Evolutionary conservation across 92 coral and sea anemone species (phyloP).

Genomic region (Anthopleura xanthogrammica): DNA sequence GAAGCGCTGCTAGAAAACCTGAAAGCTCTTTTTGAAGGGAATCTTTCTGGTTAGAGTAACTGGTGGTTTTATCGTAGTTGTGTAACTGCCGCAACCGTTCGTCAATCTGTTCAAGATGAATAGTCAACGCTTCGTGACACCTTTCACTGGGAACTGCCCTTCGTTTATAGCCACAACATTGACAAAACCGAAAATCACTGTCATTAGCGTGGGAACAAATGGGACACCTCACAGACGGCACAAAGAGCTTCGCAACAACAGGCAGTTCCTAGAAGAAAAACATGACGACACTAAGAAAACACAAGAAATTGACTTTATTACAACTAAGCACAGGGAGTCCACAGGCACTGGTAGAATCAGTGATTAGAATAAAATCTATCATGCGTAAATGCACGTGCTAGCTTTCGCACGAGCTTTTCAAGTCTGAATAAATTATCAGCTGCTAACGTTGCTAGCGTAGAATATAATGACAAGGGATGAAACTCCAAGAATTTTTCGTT

Average conservation of each 20-base stretch:
- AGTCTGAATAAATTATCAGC: too few relatives aligned
- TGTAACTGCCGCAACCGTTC: constrained; percentile 18
- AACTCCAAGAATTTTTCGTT: too few relatives aligned
- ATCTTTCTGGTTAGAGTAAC: constrained; percentile 21
- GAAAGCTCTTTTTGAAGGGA: constrained; percentile 26
- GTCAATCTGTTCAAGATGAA: constrained; percentile 18
- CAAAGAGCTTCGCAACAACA: constrained; percentile 28
- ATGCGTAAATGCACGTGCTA: too few relatives aligned
- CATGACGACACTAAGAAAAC: not conserved
- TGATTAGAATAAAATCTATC: too few relatives aligned
- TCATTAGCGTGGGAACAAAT: constrained; percentile 36
- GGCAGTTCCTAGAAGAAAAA: constrained; percentile 27
- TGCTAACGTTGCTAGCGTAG: too few relatives aligned
- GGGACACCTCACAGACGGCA: constrained; percentile 25
- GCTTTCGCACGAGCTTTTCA: too few relatives aligned
- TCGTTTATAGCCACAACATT: constrained; percentile 33
- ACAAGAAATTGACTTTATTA: not conserved
- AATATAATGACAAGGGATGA: too few relatives aligned
- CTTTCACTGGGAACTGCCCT: not conserved
- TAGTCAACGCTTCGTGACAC: not conserved
- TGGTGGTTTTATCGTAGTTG: constrained; percentile 20
- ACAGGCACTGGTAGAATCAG: too few relatives aligned
- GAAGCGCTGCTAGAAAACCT: constrained; percentile 20
- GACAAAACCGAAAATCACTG: constrained; percentile 31
- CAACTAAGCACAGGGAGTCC: not conserved